Evolutionary conservation across 1,140 invertebrate species (phyloP), one percentile per base, ranked within the genome.

Genomic region (Globodera rostochiensis): DNA sequence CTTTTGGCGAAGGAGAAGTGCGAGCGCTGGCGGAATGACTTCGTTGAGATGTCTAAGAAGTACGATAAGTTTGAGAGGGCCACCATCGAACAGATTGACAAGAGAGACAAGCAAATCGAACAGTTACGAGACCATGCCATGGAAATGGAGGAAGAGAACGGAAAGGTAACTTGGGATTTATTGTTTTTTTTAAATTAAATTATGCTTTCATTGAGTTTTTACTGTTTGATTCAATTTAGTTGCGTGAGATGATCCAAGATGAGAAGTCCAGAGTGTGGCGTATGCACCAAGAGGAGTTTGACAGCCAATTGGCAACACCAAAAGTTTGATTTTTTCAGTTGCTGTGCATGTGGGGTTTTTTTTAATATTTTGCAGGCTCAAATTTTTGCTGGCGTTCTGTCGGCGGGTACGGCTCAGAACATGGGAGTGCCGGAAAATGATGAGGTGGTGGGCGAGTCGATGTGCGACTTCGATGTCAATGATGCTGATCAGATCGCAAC

Each of bases 121-220:
- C 66, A 46, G 66, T 50, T 78, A 25, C 25, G n/a, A 25, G 45
- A 69, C 25, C n/a, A 69, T n/a, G 77, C 64, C 11, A 13, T 78
- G 66, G 77, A 78, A 69, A 50, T 78, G 25, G 77, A 78, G n/a
- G 77, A 69, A 46, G 77, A 78, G 21, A 78, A 71, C 66, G 25
- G 25, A 19, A 69, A 78, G 64, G 77, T 69, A 64, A 25, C 66
- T 11, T 36, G 36, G 2, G 25, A 11, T 36, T 50, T 19, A 6
- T 6, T 13, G 13, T 19, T 4, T 64, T 64, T 19, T 19, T 11
- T 15, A 9, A 19, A 25, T n/a, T 50, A 9, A 49, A 15, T 66
- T 8, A 69, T 13, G 15, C 6, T 60, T 67, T 76, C 6, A 76
- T 76, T 25, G 25, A 25, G 25, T 25, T 25, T 25, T 25, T 25